Base-by-base conservation (phyloP, 2,797 vertebrate species). In the Synanceia verrucosa region DNA sequence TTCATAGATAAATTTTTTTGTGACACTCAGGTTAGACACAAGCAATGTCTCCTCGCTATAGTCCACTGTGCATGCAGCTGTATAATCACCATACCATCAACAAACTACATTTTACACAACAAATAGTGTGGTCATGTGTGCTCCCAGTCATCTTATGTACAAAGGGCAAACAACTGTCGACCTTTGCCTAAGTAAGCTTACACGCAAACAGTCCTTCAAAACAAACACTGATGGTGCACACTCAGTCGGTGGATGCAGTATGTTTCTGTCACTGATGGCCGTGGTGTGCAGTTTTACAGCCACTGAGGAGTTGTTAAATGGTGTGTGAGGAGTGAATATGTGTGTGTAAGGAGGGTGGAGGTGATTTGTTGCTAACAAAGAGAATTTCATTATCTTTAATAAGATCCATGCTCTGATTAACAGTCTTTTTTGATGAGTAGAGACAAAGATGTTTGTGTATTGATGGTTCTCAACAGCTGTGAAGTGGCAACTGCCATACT, bases 1-100 rank as follows among this genome's bases (percentile, higher is more conserved):
- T 47, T 58, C 50, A 67, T 44, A 73, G 46, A 85, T 86, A 39
- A 78, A 72, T 77, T 51, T 87, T 89, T 88, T 47, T 86, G 68
- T 64, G 68, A 67, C 78, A 62, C 70, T 60, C 47, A 75, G 62
- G 65, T 43, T n/a, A 28, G 61, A 52, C 61, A 61, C 70, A 75
- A 52, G 44, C 74, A n/a, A 43, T 57, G 18, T 58, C 58, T 65
- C 52, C 50, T 67, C 51, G 29, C 34, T 29, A 28, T 36, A 67
- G 44, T 44, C 47, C 29, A 46, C 50, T 71, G 6, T 57, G 33
- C 36, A 26, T 36, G 24, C 37, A 44, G 46, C 56, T 31, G 39
- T 26, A 9, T 24, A 52, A 18, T 16, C 18, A 6, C 11, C 21
- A 1, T 3, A 53, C 1, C 6, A 33, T 37, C 9, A 26, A 19